Percentiles rank a stretch among this genome's conserved stretches.
Evolutionary conservation across 2,888 invertebrate genomes (phyloP).

Genomic region (Idaea aversata): DNA sequence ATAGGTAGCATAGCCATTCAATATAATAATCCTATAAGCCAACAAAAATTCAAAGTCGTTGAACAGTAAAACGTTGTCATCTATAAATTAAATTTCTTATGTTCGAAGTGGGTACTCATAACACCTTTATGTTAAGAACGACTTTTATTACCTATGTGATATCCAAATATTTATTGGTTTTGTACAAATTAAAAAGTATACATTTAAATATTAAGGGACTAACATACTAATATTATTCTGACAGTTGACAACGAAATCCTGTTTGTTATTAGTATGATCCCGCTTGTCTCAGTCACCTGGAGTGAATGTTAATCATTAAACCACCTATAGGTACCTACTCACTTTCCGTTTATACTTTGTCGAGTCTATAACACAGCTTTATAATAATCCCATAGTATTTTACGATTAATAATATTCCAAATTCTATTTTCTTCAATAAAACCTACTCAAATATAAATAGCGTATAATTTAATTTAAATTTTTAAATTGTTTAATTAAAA

Average conservation of each 20-base stretch:
- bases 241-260: slow-evolving; percentile 61
- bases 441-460: slow-evolving; percentile 30
- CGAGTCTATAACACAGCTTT: slow-evolving; percentile 40
- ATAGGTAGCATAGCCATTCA: slow-evolving; percentile 16
- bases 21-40: slow-evolving; percentile 26
- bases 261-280: slow-evolving; percentile 49
- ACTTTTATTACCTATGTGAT: slow-evolving; percentile 56
- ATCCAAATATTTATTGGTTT: slow-evolving; percentile 66
- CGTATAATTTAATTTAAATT: slow-evolving; percentile 34
- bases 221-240: slow-evolving; percentile 45
- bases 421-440: slow-evolving; percentile 33
- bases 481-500: slow-evolving; percentile 23
- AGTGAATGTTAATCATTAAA: slow-evolving; percentile 61
- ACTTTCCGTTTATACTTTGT: slow-evolving; percentile 41
- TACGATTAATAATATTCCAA: slow-evolving; percentile 45
- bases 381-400: slow-evolving; percentile 51
- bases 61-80: slow-evolving; percentile 40
- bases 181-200: slow-evolving; percentile 67
- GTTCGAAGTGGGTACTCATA: slow-evolving; percentile 39
- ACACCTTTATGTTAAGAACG: slow-evolving; percentile 50
- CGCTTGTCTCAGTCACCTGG: slow-evolving; percentile 55
- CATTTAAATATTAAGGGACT: slow-evolving; percentile 57
- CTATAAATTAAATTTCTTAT: slow-evolving; percentile 51
- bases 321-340: slow-evolving; percentile 24
- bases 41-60: slow-evolving; percentile 32